Percentiles rank a stretch among this genome's conserved stretches.
These are phyloP conservation scores for Tipula vernalis DNA, from an alignment of 2,888 invertebrate genomes.

Conservation along the genomic window DNA sequence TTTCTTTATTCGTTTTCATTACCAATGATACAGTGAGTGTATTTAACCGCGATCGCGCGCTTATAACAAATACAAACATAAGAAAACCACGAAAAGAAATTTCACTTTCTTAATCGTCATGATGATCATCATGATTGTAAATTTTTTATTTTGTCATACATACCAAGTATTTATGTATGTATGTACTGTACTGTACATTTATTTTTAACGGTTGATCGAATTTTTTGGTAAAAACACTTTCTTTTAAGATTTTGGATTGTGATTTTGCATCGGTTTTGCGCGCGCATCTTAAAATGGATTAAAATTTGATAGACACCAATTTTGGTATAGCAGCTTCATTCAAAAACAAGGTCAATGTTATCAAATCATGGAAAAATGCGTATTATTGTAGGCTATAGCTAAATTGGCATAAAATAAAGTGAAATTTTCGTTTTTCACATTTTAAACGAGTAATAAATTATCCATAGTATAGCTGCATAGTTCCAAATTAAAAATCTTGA, in stretches of 20 bases:
- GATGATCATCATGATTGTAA: not conserved
- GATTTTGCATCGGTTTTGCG: not conserved
- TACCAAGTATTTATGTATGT: not conserved
- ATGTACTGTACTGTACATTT: not conserved
- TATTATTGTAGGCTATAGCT: not conserved
- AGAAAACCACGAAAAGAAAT: not conserved
- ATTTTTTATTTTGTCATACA: not conserved
- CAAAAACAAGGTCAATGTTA: not conserved
- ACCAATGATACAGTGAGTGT: not conserved
- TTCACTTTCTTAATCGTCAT: not conserved
- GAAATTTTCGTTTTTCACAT: not conserved
- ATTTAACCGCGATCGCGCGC: not conserved
- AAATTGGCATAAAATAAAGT: not conserved
- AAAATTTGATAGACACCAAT: not conserved
- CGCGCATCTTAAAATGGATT: not conserved
- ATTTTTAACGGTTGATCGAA: not conserved
- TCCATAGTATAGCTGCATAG: not conserved
- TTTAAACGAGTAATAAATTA: not conserved
- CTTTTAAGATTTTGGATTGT: not conserved
- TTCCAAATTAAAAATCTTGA: not conserved
- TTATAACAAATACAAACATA: not conserved
- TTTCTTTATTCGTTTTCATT: not conserved
- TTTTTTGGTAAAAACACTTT: not conserved
- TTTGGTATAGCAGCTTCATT: not conserved
- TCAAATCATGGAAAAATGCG: not conserved